Base-by-base conservation (phyloP, 53 echinoderm and acorn worm genomes). In the Hippasteria phrygiana region DNA sequence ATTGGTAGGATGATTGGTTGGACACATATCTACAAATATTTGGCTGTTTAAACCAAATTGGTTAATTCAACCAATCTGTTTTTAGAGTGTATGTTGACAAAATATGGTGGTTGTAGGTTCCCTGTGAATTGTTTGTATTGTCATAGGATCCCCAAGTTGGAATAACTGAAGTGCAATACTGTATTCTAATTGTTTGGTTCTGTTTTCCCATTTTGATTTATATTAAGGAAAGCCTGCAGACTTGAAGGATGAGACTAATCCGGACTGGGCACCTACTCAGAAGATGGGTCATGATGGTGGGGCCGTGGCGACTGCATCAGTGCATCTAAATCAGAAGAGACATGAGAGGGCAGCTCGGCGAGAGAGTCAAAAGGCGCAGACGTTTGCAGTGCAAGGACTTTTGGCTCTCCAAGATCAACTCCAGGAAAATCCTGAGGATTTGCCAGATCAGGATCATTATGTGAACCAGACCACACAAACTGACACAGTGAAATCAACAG, bases 141-240 rank as follows among this genome's bases (percentile, higher is more conserved):
- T 27, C 4, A 26, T 2, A 26, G 2, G 13, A 28, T 27, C 4
- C 20, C 3, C 2, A 64, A 29, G 29, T 28, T 27, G 28, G 29
- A 28, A 27, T 27, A 29, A 29, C 63, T n/a, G 17, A 18, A 4
- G n/a, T 20, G 5, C 4, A 50, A 47, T 47, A 46, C 4, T 0
- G n/a, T n/a, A n/a, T n/a, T n/a, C n/a, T 26, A 12, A 47, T 28
- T 26, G 27, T 48, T 74, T 11, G 45, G n/a, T 66, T 11, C 34
- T 8, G 7, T 66, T 35, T 35, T 32, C 32, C 32, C 36, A 2
- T 59, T 59, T 7, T 17, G n/a, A n/a, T n/a, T n/a, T n/a, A n/a
- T n/a, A n/a, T 2, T 73, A 13, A 74, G 75, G 75, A 74, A 74
- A 74, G 46, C 75, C 75, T 47, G 75, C 74, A 47, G 46, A 46